Percentiles rank a stretch among this genome's conserved stretches.
phyloP scores from a whole-genome alignment of 2,888 invertebrate species.

The Ischnura elegans region DNA sequence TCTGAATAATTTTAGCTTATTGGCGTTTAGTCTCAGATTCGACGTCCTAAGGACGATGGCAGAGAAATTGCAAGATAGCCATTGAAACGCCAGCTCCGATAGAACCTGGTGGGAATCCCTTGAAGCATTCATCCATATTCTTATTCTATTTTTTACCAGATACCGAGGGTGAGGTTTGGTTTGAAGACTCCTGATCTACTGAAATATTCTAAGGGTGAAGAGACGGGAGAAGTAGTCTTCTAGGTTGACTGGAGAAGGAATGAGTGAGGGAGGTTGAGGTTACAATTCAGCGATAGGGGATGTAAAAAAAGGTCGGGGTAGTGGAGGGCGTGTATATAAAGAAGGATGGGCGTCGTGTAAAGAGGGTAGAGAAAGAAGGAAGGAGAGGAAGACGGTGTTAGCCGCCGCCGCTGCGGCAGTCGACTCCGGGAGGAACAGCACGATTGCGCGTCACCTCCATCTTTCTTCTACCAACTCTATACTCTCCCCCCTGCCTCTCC shows the following conservation, averaged over 20 bases:
- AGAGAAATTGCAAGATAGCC: no score
- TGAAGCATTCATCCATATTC: no score
- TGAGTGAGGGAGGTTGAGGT: background rate
- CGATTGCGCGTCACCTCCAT: constrained; percentile 41
- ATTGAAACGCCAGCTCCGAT: no score
- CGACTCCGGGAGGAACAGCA: constrained; percentile 5
- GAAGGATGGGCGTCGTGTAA: background rate
- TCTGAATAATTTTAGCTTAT: no score
- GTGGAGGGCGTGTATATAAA: background rate
- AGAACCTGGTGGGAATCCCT: no score
- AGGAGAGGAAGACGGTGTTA: background rate
- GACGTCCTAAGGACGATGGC: no score
- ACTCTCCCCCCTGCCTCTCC: background rate
- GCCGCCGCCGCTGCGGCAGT: constrained; percentile 24
- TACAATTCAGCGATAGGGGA: constrained; percentile 23
- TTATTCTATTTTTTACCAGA: no score
- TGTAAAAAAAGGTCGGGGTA: background rate
- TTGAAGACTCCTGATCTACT: no score
- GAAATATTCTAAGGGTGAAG: no score
- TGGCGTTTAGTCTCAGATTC: no score
- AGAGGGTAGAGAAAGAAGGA: background rate
- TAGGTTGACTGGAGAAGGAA: background rate
- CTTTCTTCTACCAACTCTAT: background rate
- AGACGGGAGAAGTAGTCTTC: background rate
- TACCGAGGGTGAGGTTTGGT: no score